Conservation (phyloP, 1,140 invertebrate genomes). For the Brachionus rotundiformis region DNA sequence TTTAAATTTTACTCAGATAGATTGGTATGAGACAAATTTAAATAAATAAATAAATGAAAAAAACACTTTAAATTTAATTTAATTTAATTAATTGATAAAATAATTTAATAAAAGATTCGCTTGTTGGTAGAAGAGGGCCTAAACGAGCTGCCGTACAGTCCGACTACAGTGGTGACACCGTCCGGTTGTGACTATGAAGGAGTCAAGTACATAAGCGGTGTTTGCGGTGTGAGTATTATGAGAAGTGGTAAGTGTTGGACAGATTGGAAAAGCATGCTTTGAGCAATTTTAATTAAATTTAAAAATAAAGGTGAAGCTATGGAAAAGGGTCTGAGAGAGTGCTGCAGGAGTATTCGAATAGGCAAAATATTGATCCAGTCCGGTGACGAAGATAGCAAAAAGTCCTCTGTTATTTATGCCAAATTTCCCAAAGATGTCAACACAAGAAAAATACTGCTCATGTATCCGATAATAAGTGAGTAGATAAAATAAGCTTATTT, state of each 20-base stretch:
- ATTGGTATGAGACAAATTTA: slow-evolving; percentile 69
- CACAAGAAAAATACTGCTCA: slow-evolving; percentile 82
- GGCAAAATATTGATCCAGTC: slow-evolving; percentile 85
- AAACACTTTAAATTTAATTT: too few relatives aligned
- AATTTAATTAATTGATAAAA: background rate
- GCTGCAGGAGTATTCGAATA: slow-evolving; percentile 91
- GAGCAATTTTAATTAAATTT: background rate
- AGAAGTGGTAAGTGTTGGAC: slow-evolving; percentile 68
- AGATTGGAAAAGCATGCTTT: background rate
- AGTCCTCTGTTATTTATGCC: slow-evolving; percentile 93
- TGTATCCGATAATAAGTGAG: slow-evolving; percentile 96
- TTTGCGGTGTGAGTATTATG: slow-evolving; percentile 97
- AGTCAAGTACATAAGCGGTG: slow-evolving; percentile 87
- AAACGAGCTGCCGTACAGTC: slow-evolving; percentile 89
- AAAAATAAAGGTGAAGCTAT: slow-evolving; percentile 79
- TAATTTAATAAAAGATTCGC: slow-evolving; percentile 70
- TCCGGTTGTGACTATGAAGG: slow-evolving; percentile 73
- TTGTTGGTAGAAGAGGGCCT: slow-evolving; percentile 96
- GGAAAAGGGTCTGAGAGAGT: slow-evolving; percentile 92
- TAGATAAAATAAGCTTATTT: slow-evolving; percentile 53
- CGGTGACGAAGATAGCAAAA: slow-evolving; percentile 89
- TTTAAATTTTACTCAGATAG: slow-evolving; percentile 98
- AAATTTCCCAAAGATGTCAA: slow-evolving; percentile 94
- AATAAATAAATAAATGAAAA: background rate
- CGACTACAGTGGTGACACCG: slow-evolving; percentile 84